Evolutionary conservation across 2,888 invertebrate species (phyloP).

Genomic region (Heterodera filipjevi): DNA sequence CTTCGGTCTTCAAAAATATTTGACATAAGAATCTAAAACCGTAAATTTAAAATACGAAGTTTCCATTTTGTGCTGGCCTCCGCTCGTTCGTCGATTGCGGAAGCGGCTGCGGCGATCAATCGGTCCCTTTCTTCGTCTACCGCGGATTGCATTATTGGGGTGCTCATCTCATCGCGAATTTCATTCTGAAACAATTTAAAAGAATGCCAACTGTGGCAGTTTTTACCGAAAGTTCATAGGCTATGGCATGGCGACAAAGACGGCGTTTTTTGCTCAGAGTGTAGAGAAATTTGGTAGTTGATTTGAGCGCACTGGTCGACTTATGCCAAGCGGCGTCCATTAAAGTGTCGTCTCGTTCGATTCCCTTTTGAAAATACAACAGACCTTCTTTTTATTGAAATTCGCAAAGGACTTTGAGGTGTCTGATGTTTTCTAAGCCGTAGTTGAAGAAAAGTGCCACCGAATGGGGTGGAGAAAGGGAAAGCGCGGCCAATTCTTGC

Average conservation of each 20-base stretch:
- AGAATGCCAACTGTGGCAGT: no score
- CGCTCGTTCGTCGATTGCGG: neutral
- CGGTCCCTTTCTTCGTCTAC: constrained; percentile 39
- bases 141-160: constrained; percentile 44
- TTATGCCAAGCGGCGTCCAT: constrained; percentile 45
- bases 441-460: constrained; percentile 26
- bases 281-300: constrained; percentile 40
- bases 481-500: constrained; percentile 36
- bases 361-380: no score
- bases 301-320: constrained; percentile 23
- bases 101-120: constrained; percentile 22
- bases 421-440: constrained; percentile 22
- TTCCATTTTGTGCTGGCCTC: neutral
- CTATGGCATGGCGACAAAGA: constrained; percentile 40
- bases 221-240: constrained; percentile 36
- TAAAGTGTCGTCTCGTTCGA: constrained; percentile 40
- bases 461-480: constrained; percentile 15
- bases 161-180: constrained; percentile 42
- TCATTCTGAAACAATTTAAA: constrained; percentile 37
- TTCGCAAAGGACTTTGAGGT: constrained; percentile 19
- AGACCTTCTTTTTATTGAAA: no score
- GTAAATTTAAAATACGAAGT: neutral
- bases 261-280: constrained; percentile 37
- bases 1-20: neutral
- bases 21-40: neutral